Base-by-base conservation (phyloP, 2,797 vertebrate genomes). In the Discoglossus pictus region DNA sequence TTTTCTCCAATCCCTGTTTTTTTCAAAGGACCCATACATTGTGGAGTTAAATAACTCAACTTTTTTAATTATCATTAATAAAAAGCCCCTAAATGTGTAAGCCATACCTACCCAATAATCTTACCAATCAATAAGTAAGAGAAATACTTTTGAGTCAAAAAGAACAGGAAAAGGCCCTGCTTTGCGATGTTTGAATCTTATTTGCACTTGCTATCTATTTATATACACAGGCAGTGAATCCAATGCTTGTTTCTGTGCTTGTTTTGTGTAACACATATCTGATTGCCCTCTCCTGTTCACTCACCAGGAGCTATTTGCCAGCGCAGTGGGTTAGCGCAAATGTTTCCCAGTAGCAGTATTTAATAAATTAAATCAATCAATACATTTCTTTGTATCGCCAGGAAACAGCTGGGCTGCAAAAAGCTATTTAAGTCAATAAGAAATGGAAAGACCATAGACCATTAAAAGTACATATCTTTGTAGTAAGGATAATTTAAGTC, bases 401-500 rank as follows among this genome's bases (percentile, higher is more conserved):
- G 35, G 58, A 47, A 74, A 72, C 68, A 13, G 9, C 17, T 74
- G 72, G 36, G 5, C 10, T 36, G 42, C 50, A 70, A 73, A 66
- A 66, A 15, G 8, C 68, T 62, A 60, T 38, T 60, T 65, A 68
- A 61, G 48, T 21, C 25, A 53, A 38, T 68, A 74, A 42, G 7
- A 53, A 21, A 47, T 59, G 17, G 44, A 68, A 69, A 51, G 31
- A 72, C 73, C 4, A 34, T 42, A 77, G n/a, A 72, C 31, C 16
- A 31, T 56, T 70, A 70, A 60, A 50, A 75, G 42, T 73, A n/a
- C 6, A 24, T 71, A 48, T 59, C 59, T 76, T 74, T 75, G 20
- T 78, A 82, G 76, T 68, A 12, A 74, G 16, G 70, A 66, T 78
- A 77, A 82, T 79, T 65, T 51, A 72, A 79, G 61, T 43, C 65